Evolutionary conservation across 2,797 vertebrate species (phyloP).

Genomic region (Hypotaenidia philippensis): DNA sequence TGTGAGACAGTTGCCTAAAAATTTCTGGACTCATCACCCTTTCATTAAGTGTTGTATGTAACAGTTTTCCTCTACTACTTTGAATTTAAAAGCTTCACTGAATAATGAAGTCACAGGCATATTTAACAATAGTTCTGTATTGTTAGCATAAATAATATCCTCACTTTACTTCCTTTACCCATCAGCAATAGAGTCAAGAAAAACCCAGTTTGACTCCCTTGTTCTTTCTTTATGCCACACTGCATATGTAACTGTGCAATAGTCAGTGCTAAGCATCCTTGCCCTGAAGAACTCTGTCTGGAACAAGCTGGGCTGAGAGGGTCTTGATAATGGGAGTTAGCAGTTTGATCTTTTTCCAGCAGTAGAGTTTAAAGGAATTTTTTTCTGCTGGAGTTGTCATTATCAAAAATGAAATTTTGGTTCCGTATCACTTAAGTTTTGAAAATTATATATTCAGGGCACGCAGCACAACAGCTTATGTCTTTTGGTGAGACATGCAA

Average conservation of each 20-base stretch:
- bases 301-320: neutral
- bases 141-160: constrained; percentile 61
- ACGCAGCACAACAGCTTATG: neutral
- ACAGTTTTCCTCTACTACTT: constrained; percentile 53
- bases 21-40: constrained; percentile 44
- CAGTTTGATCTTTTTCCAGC: neutral
- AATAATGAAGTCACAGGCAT: constrained; percentile 51
- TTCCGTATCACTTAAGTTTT: neutral
- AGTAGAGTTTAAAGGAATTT: neutral
- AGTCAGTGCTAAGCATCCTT: constrained; percentile 21
- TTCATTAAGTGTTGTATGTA: constrained; percentile 57
- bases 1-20: constrained; percentile 29
- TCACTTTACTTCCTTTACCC: constrained; percentile 58
- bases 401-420: neutral
- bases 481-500: neutral
- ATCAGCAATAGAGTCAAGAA: constrained; percentile 31
- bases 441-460: neutral
- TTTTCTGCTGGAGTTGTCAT: neutral
- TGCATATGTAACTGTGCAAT: neutral
- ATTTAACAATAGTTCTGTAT: constrained; percentile 42
- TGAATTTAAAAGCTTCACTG: constrained; percentile 67
- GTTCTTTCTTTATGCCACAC: neutral
- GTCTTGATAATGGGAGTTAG: neutral
- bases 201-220: constrained; percentile 11
- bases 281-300: constrained; percentile 28